Evolutionary conservation across 1,140 invertebrate genomes (phyloP), one percentile per base, ranked within the genome.

Genomic region (Hycleus phaleratus): DNA sequence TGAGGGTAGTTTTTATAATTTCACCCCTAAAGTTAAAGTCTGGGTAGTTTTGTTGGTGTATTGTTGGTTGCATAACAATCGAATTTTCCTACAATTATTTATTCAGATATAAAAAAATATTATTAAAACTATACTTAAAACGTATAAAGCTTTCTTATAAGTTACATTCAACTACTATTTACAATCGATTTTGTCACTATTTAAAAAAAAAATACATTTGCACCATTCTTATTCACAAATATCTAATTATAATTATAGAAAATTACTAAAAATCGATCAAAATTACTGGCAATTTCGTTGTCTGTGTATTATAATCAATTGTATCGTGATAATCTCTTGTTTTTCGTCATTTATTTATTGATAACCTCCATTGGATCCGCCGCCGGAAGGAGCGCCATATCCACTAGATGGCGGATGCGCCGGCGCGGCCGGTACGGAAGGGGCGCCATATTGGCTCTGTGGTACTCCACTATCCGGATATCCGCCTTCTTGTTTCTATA

Each of bases 381-480:
- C 42, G 12, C 52, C 47, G 18, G 60, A 65, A 5, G 67, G 81
- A 69, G 68, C 74, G 70, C 74, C 77, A 60, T 75, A 77, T 54
- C 76, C 75, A 40, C 61, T 66, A 46, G 72, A 71, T 38, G 72
- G 71, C 24, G 72, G 64, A 32, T 43, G 42, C 6, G 72, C 72
- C 9, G 73, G 72, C 65, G 26, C 51, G 1, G 18, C 42, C 10
- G 72, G 73, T n/a, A 72, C 24, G 42, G 65, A 46, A 26, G 67
- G 67, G 26, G 65, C 56, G 24, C 67, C 67, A 45, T 68, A 68
- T 56, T 66, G 64, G 43, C 48, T 61, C 24, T 62, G 49, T 24
- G 67, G 66, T 9, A 63, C 67, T 61, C 75, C 74, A 59, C 74
- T 75, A 50, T 76, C 74, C 26, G 75, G 74, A 60, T 77, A 77